Base-by-base conservation (phyloP, 1,140 invertebrate genomes). In the Pogonomyrmex barbatus region DNA sequence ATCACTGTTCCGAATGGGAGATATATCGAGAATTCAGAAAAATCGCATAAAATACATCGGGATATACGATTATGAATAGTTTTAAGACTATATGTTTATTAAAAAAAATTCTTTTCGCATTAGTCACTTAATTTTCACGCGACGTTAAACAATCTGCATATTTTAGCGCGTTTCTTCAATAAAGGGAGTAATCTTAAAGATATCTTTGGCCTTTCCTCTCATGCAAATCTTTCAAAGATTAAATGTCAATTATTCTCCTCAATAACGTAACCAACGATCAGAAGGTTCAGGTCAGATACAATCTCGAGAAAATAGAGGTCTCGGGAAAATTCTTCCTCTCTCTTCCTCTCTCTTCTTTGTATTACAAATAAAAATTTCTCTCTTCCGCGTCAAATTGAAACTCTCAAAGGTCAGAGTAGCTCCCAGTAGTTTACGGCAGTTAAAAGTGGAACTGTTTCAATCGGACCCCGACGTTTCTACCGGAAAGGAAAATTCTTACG, bases 371-470 rank as follows among this genome's bases (percentile, higher is more conserved):
- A 81, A 68, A 56, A 67, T 54, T 42, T 42, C 39, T 45, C 24
- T 52, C 36, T 54, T 24, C n/a, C n/a, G 3, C 12, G 77, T 33
- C 14, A n/a, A 79, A 78, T 45, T 78, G 10, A 47, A 50, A 36
- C 47, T 56, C 39, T 47, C 17, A 58, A 62, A 62, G 54, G 30
- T 52, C 47, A 36, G 39, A 70, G n/a, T 45, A 81, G 42, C 39
- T 58, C 0, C 24, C 14, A 9, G 30, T 5, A 10, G 30, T 56
- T 71, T 68, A 42, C 24, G 10, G 5, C 42, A n/a, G 63, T 82
- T 82, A 82, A 82, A 82, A 45, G 17, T 73, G 2, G 5, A 73
- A 60, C 54, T 83, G 75, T 83, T 75, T 83, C 68, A 75, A 83
- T 83, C 65, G n/a, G n/a, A 30, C 1, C 30, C 52, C 1, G 17